These are phyloP conservation scores for Alaudala cheleensis DNA, from an alignment of 2,113 vertebrate species.

Conservation along the genomic window DNA sequence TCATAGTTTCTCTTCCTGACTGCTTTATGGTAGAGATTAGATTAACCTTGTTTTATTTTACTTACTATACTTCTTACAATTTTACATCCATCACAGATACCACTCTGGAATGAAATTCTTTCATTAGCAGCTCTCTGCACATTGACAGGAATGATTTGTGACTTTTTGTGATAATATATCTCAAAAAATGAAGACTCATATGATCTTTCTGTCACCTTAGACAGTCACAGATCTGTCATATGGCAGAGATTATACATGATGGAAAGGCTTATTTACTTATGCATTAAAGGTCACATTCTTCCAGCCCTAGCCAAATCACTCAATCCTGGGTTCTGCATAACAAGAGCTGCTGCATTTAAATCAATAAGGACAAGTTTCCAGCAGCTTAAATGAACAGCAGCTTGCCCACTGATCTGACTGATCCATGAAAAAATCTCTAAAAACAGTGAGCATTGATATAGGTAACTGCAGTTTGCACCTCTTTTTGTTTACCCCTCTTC, in stretches of 20 bases:
- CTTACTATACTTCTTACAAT: not conserved
- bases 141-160: not conserved
- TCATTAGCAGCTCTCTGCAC: not conserved
- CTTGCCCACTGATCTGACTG: not conserved
- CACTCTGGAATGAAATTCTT: not conserved
- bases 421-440: not conserved
- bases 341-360: not conserved
- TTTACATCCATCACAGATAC: not conserved
- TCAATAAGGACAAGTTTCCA: not conserved
- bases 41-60: not conserved
- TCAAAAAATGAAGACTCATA: not conserved
- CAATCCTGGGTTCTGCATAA: not conserved
- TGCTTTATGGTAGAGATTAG: not conserved
- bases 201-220: not conserved
- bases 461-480: not conserved
- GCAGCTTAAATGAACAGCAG: not conserved
- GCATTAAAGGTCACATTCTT: constrained; percentile 18
- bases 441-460: not conserved
- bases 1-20: not conserved
- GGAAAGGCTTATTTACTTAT: constrained; percentile 16
- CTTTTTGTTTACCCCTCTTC: not conserved
- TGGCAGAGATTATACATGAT: not conserved
- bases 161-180: not conserved
- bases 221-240: not conserved
- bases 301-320: not conserved